These are phyloP conservation scores for Pentamera pediparva DNA, from an alignment of 53 echinoderm and acorn worm genomes.

Conservation along the genomic window DNA sequence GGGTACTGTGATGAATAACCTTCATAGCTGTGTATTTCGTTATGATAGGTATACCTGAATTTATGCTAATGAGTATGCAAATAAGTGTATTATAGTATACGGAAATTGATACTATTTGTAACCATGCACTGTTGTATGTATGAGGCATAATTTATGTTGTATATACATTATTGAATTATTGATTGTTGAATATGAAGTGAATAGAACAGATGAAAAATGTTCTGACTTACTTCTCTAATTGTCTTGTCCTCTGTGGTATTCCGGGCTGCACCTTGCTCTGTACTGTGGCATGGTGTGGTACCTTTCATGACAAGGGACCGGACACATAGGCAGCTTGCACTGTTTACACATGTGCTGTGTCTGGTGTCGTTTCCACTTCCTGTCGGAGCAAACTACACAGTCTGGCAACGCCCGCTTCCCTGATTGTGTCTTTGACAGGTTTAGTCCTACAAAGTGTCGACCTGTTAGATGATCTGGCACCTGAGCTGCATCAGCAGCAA, in stretches of 20 bases:
- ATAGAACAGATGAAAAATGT: neutral
- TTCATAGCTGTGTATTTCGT: too few species aligned
- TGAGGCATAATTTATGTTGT: too few species aligned
- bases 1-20: too few species aligned
- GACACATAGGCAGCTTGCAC: constrained; percentile 20
- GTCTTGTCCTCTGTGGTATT: neutral
- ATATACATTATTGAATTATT: too few species aligned
- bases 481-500: too few species aligned
- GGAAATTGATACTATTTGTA: too few species aligned
- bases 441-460: constrained; percentile 2
- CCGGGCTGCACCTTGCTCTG: neutral
- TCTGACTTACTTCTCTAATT: neutral
- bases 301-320: neutral
- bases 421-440: neutral
- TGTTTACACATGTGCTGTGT: neutral
- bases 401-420: neutral
- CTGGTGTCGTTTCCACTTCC: neutral
- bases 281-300: neutral
- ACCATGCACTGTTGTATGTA: too few species aligned
- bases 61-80: too few species aligned
- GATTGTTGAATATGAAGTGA: neutral
- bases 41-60: too few species aligned
- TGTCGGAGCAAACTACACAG: constrained; percentile 8
- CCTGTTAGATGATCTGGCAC: constrained; percentile 7
- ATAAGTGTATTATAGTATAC: too few species aligned